A percentile compares a stretch with the other conserved stretches of the same genome.
Conservation (phyloP, 30 jellyfish, hydroid and myxozoan species). For the Aurelia aurita region DNA sequence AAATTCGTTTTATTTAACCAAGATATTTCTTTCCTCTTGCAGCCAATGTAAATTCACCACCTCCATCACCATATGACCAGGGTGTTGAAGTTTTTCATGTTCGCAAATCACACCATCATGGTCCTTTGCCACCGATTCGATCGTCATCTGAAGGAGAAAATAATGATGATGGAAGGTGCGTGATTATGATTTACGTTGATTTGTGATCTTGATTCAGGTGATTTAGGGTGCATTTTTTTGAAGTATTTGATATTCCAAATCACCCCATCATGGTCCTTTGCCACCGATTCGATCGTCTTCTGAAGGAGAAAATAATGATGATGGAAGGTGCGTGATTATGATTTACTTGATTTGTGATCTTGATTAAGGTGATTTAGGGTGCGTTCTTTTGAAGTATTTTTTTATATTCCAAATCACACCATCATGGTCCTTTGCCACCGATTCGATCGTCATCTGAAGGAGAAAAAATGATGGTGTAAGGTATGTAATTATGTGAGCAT, state of each 20-base stretch:
- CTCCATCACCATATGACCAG: constrained; percentile 64
- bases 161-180: constrained; percentile 68
- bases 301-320: constrained; percentile 31
- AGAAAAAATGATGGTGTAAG: constrained; percentile 56
- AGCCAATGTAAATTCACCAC: constrained; percentile 34
- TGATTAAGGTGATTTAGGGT: too few relatives aligned
- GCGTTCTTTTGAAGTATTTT: background rate
- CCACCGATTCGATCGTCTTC: constrained; percentile 66
- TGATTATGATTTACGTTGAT: background rate
- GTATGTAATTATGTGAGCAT: background rate
- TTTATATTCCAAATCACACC: background rate
- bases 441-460: constrained; percentile 41
- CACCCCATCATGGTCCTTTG: constrained; percentile 15
- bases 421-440: constrained; percentile 58
- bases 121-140: constrained; percentile 66
- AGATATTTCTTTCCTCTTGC: background rate
- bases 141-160: constrained; percentile 21
- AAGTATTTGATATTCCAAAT: constrained; percentile 1
- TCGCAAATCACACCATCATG: constrained; percentile 6
- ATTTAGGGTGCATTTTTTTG: too few relatives aligned
- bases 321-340: constrained; percentile 46
- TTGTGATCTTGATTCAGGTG: too few relatives aligned
- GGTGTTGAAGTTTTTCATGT: background rate
- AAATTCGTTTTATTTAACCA: too few relatives aligned
- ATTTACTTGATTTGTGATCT: too few relatives aligned